phyloP scores from a whole-genome alignment of 1,140 invertebrate genomes.

The Lethrus apterus region DNA sequence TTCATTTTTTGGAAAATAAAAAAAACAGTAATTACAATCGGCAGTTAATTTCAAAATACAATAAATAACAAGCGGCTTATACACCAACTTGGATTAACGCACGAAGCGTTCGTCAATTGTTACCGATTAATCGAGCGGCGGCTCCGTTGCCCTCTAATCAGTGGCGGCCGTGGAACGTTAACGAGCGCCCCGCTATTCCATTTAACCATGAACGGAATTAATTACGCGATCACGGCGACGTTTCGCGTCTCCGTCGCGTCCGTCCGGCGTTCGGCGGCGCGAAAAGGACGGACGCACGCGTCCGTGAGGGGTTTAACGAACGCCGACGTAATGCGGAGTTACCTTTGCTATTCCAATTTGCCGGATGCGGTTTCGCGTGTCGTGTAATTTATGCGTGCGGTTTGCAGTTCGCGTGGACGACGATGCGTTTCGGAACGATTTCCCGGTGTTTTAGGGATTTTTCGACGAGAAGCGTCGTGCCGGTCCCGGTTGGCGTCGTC shows the following conservation, averaged over 20 bases:
- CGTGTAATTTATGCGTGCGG: slow-evolving; percentile 13
- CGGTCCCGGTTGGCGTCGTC: no score
- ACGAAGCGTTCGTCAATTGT: no score
- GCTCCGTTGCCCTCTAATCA: slow-evolving; percentile 13
- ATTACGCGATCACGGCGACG: slow-evolving; percentile 11
- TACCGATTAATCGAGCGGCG: slow-evolving; percentile 12
- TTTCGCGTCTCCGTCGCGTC: neutral
- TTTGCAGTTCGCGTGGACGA: slow-evolving; percentile 8
- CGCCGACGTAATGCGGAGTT: neutral
- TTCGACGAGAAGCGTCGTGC: no score
- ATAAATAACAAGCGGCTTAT: no score
- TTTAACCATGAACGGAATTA: slow-evolving; percentile 11
- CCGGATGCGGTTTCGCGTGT: slow-evolving; percentile 12
- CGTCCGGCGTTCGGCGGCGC: neutral
- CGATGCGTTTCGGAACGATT: no score
- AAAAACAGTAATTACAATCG: no score
- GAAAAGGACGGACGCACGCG: neutral
- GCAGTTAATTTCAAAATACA: no score
- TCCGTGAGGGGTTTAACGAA: neutral
- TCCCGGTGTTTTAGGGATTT: no score
- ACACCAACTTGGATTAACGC: no score
- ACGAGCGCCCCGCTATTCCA: slow-evolving; percentile 5
- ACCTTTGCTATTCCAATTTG: slow-evolving; percentile 12
- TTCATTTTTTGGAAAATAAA: no score
- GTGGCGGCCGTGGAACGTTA: slow-evolving; percentile 11